phyloP scores from a whole-genome alignment of 2,888 invertebrate genomes.

The Tethea ocularis region DNA sequence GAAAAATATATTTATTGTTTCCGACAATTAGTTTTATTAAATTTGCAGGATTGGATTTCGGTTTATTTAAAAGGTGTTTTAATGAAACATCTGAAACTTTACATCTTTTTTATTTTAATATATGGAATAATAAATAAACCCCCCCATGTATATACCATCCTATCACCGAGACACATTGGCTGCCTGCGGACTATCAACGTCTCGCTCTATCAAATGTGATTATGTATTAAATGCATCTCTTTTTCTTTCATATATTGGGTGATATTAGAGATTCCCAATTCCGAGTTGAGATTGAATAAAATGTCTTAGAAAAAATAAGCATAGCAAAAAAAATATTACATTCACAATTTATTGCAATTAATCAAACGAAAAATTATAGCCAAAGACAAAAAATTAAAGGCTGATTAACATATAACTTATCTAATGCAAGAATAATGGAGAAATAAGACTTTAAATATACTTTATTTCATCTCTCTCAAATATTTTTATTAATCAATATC shows the following conservation, averaged over 20 bases:
- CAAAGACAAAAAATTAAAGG: neutral
- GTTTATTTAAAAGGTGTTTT: neutral
- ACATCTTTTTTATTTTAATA: slow-evolving; percentile 79
- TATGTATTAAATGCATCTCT: slow-evolving; percentile 29
- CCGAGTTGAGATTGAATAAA: neutral
- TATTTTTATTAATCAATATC: no score
- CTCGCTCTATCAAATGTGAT: slow-evolving; percentile 50
- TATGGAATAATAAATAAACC: slow-evolving; percentile 81
- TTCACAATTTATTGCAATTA: neutral
- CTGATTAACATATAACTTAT: no score
- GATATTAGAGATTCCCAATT: no score
- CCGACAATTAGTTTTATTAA: neutral
- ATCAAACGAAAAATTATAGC: neutral
- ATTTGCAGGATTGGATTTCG: neutral
- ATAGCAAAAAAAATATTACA: neutral
- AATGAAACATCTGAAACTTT: slow-evolving; percentile 73
- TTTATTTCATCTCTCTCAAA: no score
- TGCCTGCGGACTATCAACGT: slow-evolving; percentile 63
- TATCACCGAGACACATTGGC: slow-evolving; percentile 74
- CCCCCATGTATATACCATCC: slow-evolving; percentile 66
- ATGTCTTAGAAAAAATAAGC: neutral
- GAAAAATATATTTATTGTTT: neutral
- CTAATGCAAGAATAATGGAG: no score
- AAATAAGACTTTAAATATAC: no score
- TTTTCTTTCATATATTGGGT: no score